Percentiles rank a stretch among this genome's conserved stretches.
Evolutionary conservation across 2,113 vertebrate species (phyloP).

Genomic region (Urocitellus parryii): DNA sequence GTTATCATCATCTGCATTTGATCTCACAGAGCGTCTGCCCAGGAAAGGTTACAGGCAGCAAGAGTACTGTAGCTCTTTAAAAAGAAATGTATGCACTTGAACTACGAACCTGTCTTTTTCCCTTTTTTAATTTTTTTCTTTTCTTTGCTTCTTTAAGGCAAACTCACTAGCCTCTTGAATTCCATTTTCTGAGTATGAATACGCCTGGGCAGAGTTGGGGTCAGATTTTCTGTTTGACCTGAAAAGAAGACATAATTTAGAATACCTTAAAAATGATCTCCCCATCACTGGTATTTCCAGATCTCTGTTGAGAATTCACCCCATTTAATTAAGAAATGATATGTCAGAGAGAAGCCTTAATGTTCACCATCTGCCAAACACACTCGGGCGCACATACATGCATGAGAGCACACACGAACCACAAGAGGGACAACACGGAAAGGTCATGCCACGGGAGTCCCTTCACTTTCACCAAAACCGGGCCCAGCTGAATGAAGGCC

Average conservation of each 20-base stretch:
- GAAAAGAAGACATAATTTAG: constrained; percentile 41
- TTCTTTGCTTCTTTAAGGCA: constrained; percentile 35
- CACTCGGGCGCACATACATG: background rate
- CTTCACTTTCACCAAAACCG: background rate
- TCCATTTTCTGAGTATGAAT: constrained; percentile 24
- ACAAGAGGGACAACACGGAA: background rate
- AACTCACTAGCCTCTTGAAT: constrained; percentile 33
- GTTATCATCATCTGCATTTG: constrained; percentile 76
- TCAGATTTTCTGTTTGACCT: background rate
- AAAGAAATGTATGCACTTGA: background rate
- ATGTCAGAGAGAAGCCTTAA: background rate
- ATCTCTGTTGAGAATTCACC: constrained; percentile 24
- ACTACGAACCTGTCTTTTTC: background rate
- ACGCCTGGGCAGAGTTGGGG: background rate
- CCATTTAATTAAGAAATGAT: constrained; percentile 50
- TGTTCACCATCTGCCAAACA: constrained; percentile 21
- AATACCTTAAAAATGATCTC: constrained; percentile 30
- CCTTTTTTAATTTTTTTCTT: background rate
- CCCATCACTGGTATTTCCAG: constrained; percentile 22
- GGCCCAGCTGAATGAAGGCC: background rate
- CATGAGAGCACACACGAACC: background rate
- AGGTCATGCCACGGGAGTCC: background rate
- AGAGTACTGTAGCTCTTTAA: background rate
- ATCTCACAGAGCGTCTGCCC: constrained; percentile 65
- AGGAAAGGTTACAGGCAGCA: constrained; percentile 57